Evolutionary conservation across 1,140 invertebrate genomes (phyloP).

Genomic region (Scaptomyza graminum): DNA sequence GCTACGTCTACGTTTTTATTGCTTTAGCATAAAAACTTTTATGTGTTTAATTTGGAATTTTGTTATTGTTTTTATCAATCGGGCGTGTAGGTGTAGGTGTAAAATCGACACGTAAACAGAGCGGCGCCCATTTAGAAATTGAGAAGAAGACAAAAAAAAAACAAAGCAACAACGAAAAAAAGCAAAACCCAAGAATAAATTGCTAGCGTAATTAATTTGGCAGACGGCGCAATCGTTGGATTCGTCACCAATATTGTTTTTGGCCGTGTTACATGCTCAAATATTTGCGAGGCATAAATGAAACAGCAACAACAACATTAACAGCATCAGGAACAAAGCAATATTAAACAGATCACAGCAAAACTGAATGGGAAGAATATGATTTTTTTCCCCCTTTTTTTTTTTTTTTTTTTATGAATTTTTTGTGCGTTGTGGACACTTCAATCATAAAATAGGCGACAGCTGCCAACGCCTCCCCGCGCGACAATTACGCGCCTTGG

Average conservation of each 20-base stretch:
- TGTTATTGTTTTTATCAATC: constrained; percentile 80
- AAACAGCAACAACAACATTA: constrained; percentile 27
- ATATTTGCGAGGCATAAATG: constrained; percentile 63
- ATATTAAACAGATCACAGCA: not conserved
- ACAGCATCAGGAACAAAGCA: not conserved
- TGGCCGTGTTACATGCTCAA: constrained; percentile 60
- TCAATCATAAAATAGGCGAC: constrained; percentile 69
- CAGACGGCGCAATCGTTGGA: constrained; percentile 41
- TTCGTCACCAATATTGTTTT: constrained; percentile 61
- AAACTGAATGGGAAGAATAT: not conserved
- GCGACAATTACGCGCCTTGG: constrained; percentile 76
- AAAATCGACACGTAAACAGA: constrained; percentile 62
- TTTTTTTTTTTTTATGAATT: constrained; percentile 48
- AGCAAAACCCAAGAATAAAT: constrained; percentile 34
- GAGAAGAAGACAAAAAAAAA: constrained; percentile 12
- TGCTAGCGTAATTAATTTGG: constrained; percentile 73
- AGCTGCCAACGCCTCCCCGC: constrained; percentile 57
- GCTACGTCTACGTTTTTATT: constrained; percentile 75
- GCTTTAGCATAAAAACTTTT: constrained; percentile 73
- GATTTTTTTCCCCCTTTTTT: constrained; percentile 62
- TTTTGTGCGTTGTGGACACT: constrained; percentile 64
- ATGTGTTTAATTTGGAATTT: constrained; percentile 81
- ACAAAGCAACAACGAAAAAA: constrained; percentile 6
- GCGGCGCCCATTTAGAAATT: constrained; percentile 51
- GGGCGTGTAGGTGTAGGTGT: constrained; percentile 55